Percentiles rank a stretch among this genome's conserved stretches.
Conservation (phyloP, 64 coral and sea anemone species). For the Stylophora pistillata region DNA sequence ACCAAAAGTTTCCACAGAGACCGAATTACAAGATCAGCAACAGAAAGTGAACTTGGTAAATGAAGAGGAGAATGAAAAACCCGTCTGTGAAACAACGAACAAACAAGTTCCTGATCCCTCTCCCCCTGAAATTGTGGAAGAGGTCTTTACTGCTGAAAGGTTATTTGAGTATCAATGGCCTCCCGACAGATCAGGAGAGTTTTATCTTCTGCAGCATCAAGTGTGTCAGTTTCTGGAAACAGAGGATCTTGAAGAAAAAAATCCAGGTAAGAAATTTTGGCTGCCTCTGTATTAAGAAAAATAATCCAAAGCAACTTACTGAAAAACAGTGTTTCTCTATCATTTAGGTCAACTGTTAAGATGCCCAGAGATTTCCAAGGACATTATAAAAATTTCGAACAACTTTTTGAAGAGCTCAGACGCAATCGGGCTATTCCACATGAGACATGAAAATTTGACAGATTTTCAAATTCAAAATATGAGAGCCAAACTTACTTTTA, state of each 20-base stretch:
- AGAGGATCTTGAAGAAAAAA: conserved; percentile 47
- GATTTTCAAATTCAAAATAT: too few relatives aligned
- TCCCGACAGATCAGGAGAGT: conserved; percentile 72
- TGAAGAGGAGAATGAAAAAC: conserved; percentile 20
- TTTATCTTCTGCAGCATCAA: conserved; percentile 68
- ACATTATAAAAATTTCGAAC: too few relatives aligned
- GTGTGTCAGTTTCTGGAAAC: conserved; percentile 73
- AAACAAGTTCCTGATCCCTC: neutral
- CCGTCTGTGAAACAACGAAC: conserved; percentile 26
- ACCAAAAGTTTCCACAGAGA: conserved; percentile 22
- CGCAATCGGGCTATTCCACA: too few relatives aligned
- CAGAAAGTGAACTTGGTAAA: conserved; percentile 40
- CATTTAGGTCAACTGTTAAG: too few relatives aligned
- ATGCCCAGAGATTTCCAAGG: too few relatives aligned
- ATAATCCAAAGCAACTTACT: too few relatives aligned
- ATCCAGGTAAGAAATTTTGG: conserved; percentile 51
- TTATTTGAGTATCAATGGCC: conserved; percentile 88
- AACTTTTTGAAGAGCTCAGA: too few relatives aligned
- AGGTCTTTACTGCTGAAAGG: conserved; percentile 49
- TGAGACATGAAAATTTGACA: too few relatives aligned
- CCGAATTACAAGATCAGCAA: conserved; percentile 51
- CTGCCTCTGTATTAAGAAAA: too few relatives aligned
- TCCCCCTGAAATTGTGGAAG: conserved; percentile 1
- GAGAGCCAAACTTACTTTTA: too few relatives aligned
- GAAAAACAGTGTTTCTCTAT: too few relatives aligned